phyloP scores from a whole-genome alignment of 2,888 invertebrate genomes.

The Achlya flavicornis region DNA sequence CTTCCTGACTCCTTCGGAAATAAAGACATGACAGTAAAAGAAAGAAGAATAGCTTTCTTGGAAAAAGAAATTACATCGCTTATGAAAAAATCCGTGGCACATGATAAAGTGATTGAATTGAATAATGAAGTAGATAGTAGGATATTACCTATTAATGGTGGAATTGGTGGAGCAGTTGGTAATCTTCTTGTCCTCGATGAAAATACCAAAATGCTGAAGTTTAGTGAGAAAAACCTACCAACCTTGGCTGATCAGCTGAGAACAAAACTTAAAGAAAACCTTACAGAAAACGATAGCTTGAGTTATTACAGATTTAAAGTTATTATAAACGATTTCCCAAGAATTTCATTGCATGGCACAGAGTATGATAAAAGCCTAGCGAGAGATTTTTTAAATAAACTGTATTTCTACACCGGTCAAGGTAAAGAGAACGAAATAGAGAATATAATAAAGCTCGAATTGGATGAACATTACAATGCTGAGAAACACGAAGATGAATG shows the following conservation, averaged over 20 bases:
- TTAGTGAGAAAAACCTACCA: not conserved
- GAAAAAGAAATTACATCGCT: slow-evolving; percentile 5
- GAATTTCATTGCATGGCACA: slow-evolving; percentile 37
- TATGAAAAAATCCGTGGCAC: slow-evolving; percentile 6
- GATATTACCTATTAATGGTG: slow-evolving; percentile 16
- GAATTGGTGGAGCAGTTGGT: slow-evolving; percentile 18
- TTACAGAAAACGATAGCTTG: slow-evolving; percentile 21
- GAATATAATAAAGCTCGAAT: slow-evolving; percentile 41
- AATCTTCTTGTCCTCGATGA: slow-evolving; percentile 15
- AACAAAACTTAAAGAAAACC: not conserved
- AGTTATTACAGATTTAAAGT: slow-evolving; percentile 35
- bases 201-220: slow-evolving; percentile 12
- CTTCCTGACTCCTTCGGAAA: slow-evolving; percentile 18
- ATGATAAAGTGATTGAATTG: slow-evolving; percentile 10
- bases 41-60: slow-evolving; percentile 14
- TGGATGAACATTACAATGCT: slow-evolving; percentile 37
- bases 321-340: slow-evolving; percentile 42
- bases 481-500: slow-evolving; percentile 37
- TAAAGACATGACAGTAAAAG: slow-evolving; percentile 17
- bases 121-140: slow-evolving; percentile 10
- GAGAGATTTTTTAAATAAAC: slow-evolving; percentile 40
- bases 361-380: slow-evolving; percentile 41
- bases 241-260: not conserved
- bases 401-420: slow-evolving; percentile 54
- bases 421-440: slow-evolving; percentile 47